These are phyloP conservation scores for Camponotus floridanus DNA, from an alignment of 1,140 invertebrate genomes.

Conservation along the genomic window DNA sequence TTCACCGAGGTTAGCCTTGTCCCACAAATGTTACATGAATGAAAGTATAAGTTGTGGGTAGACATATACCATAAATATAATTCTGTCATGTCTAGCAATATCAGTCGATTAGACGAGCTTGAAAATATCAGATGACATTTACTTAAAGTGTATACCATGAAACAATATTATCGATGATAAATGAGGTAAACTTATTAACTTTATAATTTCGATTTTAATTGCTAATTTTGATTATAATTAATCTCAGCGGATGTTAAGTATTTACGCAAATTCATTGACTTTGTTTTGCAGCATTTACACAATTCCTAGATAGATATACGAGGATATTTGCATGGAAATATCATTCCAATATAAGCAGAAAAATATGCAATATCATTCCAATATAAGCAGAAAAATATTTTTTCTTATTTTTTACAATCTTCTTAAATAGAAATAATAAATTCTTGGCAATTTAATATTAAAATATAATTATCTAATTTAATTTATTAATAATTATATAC, in stretches of 20 bases:
- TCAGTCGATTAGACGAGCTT: constrained; percentile 29
- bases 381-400: neutral
- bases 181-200: constrained; percentile 6
- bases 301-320: neutral
- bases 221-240: neutral
- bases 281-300: neutral
- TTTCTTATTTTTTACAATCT: neutral
- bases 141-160: neutral
- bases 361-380: neutral
- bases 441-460: neutral
- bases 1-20: constrained; percentile 56
- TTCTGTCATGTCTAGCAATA: constrained; percentile 27
- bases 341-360: neutral
- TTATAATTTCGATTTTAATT: neutral
- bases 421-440: neutral
- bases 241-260: neutral
- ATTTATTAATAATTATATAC: neutral
- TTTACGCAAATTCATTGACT: constrained; percentile 11
- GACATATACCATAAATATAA: constrained; percentile 34
- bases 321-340: neutral
- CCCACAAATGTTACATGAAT: constrained; percentile 55
- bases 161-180: constrained; percentile 3
- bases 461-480: neutral
- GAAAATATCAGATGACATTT: constrained; percentile 39
- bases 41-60: constrained; percentile 66